Conservation (phyloP, 1,140 invertebrate species). For the Aphis gossypii region DNA sequence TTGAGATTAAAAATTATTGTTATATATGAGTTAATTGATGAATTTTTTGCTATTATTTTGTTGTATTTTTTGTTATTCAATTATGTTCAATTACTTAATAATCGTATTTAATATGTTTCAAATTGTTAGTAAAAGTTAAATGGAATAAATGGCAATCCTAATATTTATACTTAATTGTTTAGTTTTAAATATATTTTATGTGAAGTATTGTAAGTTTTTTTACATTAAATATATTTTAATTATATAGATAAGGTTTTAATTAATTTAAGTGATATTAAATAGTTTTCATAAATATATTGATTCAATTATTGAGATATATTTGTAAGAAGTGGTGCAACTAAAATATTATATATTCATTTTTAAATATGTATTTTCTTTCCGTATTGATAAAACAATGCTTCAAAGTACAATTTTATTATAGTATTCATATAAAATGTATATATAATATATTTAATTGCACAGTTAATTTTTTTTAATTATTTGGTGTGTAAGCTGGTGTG, state of each 20-base stretch:
- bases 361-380: neutral
- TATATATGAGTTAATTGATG: neutral
- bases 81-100: neutral
- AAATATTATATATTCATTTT: constrained; percentile 1
- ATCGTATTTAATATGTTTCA: neutral
- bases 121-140: no score
- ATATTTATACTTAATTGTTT: neutral
- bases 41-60: neutral
- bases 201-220: neutral
- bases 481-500: neutral
- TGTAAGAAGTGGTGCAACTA: neutral
- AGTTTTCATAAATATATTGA: neutral
- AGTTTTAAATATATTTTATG: neutral
- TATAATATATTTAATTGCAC: constrained; percentile 7
- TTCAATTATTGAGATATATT: neutral
- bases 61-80: neutral
- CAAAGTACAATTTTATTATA: constrained; percentile 2
- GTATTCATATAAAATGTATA: neutral
- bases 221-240: neutral
- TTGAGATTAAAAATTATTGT: no score
- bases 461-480: neutral
- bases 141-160: neutral
- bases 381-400: neutral
- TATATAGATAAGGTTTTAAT: neutral
- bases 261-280: neutral